Evolutionary conservation across 2,113 vertebrate species (phyloP).

Genomic region (Macaca nemestrina): DNA sequence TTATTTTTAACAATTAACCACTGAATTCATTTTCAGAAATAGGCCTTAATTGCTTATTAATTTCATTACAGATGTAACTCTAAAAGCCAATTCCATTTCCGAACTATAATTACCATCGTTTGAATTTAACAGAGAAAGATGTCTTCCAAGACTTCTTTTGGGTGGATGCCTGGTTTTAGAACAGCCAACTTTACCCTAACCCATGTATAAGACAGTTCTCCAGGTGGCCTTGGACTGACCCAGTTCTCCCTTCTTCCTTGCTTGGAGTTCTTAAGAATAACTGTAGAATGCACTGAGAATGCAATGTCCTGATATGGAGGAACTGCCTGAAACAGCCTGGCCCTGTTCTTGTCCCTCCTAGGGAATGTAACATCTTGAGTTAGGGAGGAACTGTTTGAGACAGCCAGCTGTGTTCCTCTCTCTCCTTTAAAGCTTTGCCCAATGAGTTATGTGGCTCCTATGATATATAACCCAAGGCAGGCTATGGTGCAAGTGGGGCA

Average conservation of each 20-base stretch:
- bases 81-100: slow-evolving; percentile 46
- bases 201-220: background rate
- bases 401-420: background rate
- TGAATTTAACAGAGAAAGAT: slow-evolving; percentile 49
- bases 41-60: slow-evolving; percentile 48
- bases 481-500: background rate
- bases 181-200: background rate
- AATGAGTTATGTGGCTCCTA: background rate
- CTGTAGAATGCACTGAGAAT: background rate
- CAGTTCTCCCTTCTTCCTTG: background rate
- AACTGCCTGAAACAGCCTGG: background rate
- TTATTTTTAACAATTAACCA: slow-evolving; percentile 53
- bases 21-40: slow-evolving; percentile 55
- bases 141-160: slow-evolving; percentile 11
- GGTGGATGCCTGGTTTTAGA: background rate
- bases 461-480: background rate
- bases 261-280: background rate
- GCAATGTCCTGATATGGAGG: background rate
- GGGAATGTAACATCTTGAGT: background rate
- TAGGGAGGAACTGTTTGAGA: background rate
- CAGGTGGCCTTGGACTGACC: background rate
- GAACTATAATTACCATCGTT: slow-evolving; percentile 46
- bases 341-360: too few relatives aligned
- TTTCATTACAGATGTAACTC: slow-evolving; percentile 53
- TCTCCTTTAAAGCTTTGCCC: background rate